Conservation (phyloP, 2,888 invertebrate species). For the Noctua janthina region DNA sequence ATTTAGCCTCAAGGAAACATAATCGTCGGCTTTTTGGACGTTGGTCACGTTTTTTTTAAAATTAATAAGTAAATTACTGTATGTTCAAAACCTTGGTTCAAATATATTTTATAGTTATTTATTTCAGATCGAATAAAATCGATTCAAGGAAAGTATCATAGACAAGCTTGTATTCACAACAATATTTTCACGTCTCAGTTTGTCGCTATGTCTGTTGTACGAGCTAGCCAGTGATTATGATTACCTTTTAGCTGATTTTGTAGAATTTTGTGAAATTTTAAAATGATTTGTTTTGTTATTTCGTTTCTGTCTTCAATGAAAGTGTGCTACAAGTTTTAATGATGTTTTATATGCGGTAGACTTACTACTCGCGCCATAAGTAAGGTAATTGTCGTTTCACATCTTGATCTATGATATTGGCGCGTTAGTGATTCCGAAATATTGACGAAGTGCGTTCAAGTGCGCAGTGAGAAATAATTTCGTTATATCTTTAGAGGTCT, state of each 20-base stretch:
- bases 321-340: conserved; percentile 50
- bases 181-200: conserved; percentile 60
- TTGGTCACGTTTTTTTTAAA: no score
- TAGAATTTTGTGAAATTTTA: conserved; percentile 70
- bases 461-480: conserved; percentile 65
- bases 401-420: conserved; percentile 78
- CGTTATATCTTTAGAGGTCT: conserved; percentile 75
- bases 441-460: conserved; percentile 64
- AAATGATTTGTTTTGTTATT: conserved; percentile 70
- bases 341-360: conserved; percentile 69
- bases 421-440: conserved; percentile 76
- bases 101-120: neutral
- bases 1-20: no score
- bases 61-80: no score
- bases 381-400: conserved; percentile 79
- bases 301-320: conserved; percentile 62
- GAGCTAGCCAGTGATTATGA: conserved; percentile 60
- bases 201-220: conserved; percentile 59
- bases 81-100: no score
- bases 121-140: conserved; percentile 32
- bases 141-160: conserved; percentile 49
- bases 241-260: conserved; percentile 66
- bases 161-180: conserved; percentile 67
- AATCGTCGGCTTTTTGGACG: no score
- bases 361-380: conserved; percentile 74